Percentiles rank a stretch among this genome's conserved stretches.
phyloP scores from a whole-genome alignment of 2,113 vertebrate genomes.

The Zootoca vivipara region DNA sequence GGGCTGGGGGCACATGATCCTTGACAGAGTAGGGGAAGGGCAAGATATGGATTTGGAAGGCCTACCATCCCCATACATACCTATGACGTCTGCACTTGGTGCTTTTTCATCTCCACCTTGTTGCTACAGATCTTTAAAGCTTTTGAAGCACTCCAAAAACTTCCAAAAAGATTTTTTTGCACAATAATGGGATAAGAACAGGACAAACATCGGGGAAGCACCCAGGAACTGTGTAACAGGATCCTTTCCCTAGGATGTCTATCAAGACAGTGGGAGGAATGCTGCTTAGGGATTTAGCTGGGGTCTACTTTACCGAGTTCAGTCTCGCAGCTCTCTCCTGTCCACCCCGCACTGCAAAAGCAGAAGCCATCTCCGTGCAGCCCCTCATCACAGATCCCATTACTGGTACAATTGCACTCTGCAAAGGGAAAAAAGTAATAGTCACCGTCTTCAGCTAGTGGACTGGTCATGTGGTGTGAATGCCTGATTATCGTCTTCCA shows the following conservation, averaged over 20 bases:
- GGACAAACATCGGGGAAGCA: not conserved
- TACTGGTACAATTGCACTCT: slow-evolving; percentile 79
- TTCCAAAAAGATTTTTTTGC: not conserved
- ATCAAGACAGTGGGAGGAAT: not conserved
- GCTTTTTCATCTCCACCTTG: not conserved
- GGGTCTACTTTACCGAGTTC: slow-evolving; percentile 73
- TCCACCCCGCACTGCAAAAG: slow-evolving; percentile 85
- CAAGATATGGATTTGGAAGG: not conserved
- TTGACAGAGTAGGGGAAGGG: not conserved
- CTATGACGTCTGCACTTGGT: not conserved
- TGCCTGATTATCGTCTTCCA: too few species aligned
- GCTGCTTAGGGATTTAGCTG: too few species aligned
- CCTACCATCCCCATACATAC: too few species aligned
- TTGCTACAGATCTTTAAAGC: not conserved
- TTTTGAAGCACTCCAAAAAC: not conserved
- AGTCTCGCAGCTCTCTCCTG: slow-evolving; percentile 76
- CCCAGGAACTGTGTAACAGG: not conserved
- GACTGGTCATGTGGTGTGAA: too few species aligned
- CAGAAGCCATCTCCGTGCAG: slow-evolving; percentile 82
- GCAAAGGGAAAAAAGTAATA: not conserved
- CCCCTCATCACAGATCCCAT: slow-evolving; percentile 80
- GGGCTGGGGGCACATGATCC: not conserved
- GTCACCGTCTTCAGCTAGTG: not conserved
- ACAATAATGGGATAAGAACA: not conserved
- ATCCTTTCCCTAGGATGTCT: not conserved